Evolutionary conservation across 2,113 vertebrate species (phyloP).

Genomic region (Malurus alboscapulatus): DNA sequence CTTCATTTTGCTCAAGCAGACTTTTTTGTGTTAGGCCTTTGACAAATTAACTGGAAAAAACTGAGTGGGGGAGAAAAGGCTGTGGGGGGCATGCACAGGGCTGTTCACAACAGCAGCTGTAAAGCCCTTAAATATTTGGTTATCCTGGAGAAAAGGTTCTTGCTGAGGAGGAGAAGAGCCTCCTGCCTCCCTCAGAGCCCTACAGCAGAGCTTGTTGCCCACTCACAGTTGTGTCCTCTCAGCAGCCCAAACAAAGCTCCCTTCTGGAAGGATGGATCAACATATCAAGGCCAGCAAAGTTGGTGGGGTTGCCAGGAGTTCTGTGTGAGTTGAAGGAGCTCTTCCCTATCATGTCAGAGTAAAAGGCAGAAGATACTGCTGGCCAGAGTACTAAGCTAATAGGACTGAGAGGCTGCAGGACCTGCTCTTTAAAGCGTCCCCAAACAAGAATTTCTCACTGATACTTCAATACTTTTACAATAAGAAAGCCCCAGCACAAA

Average conservation of each 20-base stretch:
- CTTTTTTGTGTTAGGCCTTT: not conserved
- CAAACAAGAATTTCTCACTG: not conserved
- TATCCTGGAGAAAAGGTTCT: not conserved
- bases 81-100: not conserved
- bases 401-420: not conserved
- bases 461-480: not conserved
- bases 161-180: not conserved
- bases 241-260: not conserved
- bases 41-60: not conserved
- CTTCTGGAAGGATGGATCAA: not conserved
- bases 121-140: not conserved
- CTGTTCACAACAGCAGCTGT: not conserved
- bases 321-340: not conserved
- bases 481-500: not conserved
- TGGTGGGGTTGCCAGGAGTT: not conserved
- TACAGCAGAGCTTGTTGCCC: not conserved
- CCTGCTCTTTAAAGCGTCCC: not conserved
- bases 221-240: not conserved
- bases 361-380: not conserved
- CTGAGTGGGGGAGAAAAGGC: fast-evolving
- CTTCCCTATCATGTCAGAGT: not conserved
- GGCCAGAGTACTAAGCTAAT: not conserved
- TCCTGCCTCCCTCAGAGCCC: not conserved
- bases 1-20: not conserved
- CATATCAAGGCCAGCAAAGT: not conserved